A percentile compares a stretch with the other conserved stretches of the same genome.
Conservation (phyloP, 2,888 invertebrate species). For the Xiphydria camelus region DNA sequence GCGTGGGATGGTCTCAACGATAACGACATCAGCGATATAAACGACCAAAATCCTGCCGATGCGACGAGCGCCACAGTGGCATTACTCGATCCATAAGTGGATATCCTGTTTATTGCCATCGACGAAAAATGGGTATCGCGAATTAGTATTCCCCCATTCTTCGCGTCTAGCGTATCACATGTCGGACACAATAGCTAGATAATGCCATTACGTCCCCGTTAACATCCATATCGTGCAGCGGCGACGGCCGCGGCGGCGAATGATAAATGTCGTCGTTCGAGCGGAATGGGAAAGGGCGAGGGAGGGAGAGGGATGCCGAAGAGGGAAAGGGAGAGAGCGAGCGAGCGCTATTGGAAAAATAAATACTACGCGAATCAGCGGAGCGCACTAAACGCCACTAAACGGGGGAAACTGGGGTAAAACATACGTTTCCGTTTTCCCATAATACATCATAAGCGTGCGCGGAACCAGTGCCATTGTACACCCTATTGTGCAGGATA, state of each 20-base stretch:
- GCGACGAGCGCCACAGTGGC: too few relatives aligned
- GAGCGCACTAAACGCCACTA: constrained; percentile 50
- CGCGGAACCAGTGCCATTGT: constrained; percentile 37
- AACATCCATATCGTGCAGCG: constrained; percentile 33
- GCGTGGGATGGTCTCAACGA: too few relatives aligned
- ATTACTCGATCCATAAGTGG: too few relatives aligned
- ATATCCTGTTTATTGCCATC: too few relatives aligned
- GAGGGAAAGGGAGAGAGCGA: constrained; percentile 3
- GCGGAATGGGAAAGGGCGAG: constrained; percentile 24
- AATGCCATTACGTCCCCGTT: constrained; percentile 42
- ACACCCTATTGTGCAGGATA: constrained; percentile 40
- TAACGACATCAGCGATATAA: too few relatives aligned
- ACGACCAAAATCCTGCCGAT: too few relatives aligned
- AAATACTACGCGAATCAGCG: constrained; percentile 41
- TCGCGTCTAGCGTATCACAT: background rate
- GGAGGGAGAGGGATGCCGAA: constrained; percentile 6
- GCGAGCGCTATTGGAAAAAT: constrained; percentile 25
- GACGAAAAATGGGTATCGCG: constrained; percentile 5
- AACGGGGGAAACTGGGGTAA: constrained; percentile 50
- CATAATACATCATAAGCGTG: constrained; percentile 48
- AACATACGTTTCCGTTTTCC: constrained; percentile 51
- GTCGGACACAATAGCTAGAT: constrained; percentile 25
- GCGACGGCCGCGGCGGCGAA: constrained; percentile 24
- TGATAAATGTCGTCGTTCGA: constrained; percentile 41
- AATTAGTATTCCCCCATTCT: constrained; percentile 5